Conservation (phyloP, 2,888 invertebrate species). For the Trissonchulus sp. region DNA sequence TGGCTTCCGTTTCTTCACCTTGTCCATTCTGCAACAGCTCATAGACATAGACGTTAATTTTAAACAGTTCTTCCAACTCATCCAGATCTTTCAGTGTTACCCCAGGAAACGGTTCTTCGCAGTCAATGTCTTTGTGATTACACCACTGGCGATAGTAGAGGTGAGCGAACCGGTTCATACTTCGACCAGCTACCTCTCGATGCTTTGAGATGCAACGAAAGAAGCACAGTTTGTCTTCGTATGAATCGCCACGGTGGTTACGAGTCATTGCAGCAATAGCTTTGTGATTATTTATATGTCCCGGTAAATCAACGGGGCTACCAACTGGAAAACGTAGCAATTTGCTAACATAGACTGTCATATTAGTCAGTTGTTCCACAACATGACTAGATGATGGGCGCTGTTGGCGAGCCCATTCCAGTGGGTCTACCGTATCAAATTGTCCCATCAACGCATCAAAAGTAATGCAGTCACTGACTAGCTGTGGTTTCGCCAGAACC, state of each 20-base stretch:
- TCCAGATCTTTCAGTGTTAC: too few species aligned
- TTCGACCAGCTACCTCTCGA: too few species aligned
- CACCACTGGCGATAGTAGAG: too few species aligned
- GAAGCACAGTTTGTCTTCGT: constrained; percentile 8
- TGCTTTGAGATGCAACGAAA: not conserved
- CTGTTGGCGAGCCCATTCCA: constrained; percentile 20
- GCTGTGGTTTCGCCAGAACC: not conserved
- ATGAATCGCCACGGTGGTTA: not conserved
- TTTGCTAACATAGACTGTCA: constrained; percentile 2
- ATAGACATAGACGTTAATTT: too few species aligned
- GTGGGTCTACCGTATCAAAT: not conserved
- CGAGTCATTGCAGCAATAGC: not conserved
- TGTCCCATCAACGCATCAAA: not conserved
- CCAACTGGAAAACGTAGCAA: constrained; percentile 6
- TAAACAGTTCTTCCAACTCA: too few species aligned
- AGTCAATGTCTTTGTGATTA: too few species aligned
- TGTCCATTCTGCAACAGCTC: too few species aligned
- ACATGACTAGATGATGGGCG: not conserved
- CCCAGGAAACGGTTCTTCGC: too few species aligned
- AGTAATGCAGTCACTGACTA: not conserved
- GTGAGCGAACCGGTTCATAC: too few species aligned
- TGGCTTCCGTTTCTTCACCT: too few species aligned
- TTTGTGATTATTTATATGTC: not conserved
- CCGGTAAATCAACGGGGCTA: constrained; percentile 1
- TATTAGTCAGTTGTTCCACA: not conserved